phyloP scores from a whole-genome alignment of 2,797 vertebrate genomes.

The Gobionotothen gibberifrons region DNA sequence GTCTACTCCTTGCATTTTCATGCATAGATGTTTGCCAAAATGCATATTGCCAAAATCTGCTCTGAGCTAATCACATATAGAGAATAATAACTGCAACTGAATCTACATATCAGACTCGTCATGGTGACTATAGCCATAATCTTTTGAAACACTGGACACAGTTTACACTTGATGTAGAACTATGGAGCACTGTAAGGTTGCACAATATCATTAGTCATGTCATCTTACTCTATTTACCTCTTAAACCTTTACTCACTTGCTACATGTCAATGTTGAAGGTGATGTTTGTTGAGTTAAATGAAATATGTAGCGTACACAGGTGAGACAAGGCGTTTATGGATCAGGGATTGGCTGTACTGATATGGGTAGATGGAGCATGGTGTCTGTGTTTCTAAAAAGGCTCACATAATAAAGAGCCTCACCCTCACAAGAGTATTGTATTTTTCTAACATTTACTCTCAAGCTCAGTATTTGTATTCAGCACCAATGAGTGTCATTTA shows the following conservation, averaged over 20 bases:
- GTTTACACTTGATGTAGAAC: conserved; percentile 45
- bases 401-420: conserved; percentile 49
- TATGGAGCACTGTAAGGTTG: conserved; percentile 42
- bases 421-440: conserved; percentile 73
- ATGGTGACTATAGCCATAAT: conserved; percentile 67
- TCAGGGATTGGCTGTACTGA: conserved; percentile 66
- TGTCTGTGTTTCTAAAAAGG: conserved; percentile 61
- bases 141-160: conserved; percentile 44
- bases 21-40: conserved; percentile 58
- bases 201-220: conserved; percentile 49
- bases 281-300: conserved; percentile 34
- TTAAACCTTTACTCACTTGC: conserved; percentile 45
- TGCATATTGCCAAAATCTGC: conserved; percentile 56
- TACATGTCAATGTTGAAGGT: conserved; percentile 42
- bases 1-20: conserved; percentile 26
- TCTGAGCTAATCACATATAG: conserved; percentile 46
- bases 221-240: conserved; percentile 60
- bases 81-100: conserved; percentile 61
- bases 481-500: conserved; percentile 63
- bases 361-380: conserved; percentile 75
- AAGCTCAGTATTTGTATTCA: conserved; percentile 70
- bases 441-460: conserved; percentile 77
- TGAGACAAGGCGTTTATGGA: conserved; percentile 33
- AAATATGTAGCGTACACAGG: conserved; percentile 55
- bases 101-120: conserved; percentile 61